Evolutionary conservation across 2,797 vertebrate species (phyloP).

Genomic region (Phyllotis vaccarum): DNA sequence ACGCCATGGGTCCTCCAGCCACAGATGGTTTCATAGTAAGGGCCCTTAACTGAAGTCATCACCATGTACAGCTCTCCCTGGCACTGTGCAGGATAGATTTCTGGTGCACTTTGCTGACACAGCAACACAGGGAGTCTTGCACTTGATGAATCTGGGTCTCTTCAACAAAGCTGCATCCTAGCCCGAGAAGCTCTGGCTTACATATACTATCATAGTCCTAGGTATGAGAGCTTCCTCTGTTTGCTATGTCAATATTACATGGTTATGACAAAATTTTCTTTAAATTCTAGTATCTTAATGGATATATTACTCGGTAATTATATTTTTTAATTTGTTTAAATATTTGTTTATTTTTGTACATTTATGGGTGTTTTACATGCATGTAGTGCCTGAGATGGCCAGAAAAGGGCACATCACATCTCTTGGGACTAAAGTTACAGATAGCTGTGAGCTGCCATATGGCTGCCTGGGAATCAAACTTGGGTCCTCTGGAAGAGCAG

Average conservation of each 20-base stretch:
- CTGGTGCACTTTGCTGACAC: background rate
- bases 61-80: background rate
- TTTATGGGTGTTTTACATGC: background rate
- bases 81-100: background rate
- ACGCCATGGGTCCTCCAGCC: background rate
- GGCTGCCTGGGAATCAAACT: background rate
- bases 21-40: background rate
- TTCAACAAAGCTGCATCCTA: background rate
- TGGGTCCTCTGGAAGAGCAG: background rate
- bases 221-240: background rate
- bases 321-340: too few species aligned
- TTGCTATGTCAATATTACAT: background rate
- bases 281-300: background rate
- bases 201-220: background rate
- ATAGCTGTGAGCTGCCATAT: background rate
- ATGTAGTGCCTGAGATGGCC: background rate
- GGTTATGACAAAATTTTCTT: background rate
- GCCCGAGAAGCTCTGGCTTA: background rate
- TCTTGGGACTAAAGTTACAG: background rate
- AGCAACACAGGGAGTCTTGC: background rate
- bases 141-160: background rate
- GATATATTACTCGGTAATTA: background rate
- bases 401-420: background rate
- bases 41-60: background rate
- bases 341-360: background rate